Conservation (phyloP, 2,113 vertebrate genomes). For the Cephalophus harveyi region DNA sequence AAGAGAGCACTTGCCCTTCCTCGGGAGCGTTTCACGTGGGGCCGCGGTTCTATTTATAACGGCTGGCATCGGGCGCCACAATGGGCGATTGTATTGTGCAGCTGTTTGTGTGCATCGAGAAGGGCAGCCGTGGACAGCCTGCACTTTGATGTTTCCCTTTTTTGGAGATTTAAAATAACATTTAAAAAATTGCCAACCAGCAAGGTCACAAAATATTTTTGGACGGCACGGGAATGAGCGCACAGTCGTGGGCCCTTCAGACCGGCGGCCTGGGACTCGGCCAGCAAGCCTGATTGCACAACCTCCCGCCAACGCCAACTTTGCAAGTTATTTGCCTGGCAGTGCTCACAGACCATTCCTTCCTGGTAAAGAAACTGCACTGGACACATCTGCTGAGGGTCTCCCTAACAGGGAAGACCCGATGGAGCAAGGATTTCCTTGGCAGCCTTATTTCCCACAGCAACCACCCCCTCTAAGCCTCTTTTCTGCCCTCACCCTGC, state of each 20-base stretch:
- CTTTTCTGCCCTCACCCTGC: neutral
- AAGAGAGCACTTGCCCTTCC: slow-evolving; percentile 70
- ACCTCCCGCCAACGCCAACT: slow-evolving; percentile 50
- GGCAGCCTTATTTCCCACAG: neutral
- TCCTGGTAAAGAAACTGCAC: slow-evolving; percentile 58
- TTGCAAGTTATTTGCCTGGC: slow-evolving; percentile 71
- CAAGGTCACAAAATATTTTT: slow-evolving; percentile 73
- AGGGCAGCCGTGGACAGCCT: slow-evolving; percentile 75
- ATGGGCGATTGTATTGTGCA: slow-evolving; percentile 77
- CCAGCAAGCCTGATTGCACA: slow-evolving; percentile 58
- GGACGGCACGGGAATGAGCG: slow-evolving; percentile 53
- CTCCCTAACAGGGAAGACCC: neutral
- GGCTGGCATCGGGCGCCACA: slow-evolving; percentile 72
- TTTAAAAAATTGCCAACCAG: slow-evolving; percentile 73
- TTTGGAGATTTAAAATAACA: slow-evolving; percentile 79
- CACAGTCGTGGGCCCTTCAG: slow-evolving; percentile 63
- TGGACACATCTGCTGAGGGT: slow-evolving; percentile 35
- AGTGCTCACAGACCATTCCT: slow-evolving; percentile 65
- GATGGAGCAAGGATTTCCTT: neutral
- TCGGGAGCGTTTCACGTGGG: slow-evolving; percentile 42
- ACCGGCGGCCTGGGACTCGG: neutral
- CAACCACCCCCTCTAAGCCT: neutral
- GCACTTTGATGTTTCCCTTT: slow-evolving; percentile 81
- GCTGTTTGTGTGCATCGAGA: slow-evolving; percentile 77
- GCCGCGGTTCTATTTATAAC: slow-evolving; percentile 78